Percentiles rank a stretch among this genome's conserved stretches.
phyloP scores from a whole-genome alignment of 2,113 vertebrate genomes.

The Myanophis thanlyinensis region DNA sequence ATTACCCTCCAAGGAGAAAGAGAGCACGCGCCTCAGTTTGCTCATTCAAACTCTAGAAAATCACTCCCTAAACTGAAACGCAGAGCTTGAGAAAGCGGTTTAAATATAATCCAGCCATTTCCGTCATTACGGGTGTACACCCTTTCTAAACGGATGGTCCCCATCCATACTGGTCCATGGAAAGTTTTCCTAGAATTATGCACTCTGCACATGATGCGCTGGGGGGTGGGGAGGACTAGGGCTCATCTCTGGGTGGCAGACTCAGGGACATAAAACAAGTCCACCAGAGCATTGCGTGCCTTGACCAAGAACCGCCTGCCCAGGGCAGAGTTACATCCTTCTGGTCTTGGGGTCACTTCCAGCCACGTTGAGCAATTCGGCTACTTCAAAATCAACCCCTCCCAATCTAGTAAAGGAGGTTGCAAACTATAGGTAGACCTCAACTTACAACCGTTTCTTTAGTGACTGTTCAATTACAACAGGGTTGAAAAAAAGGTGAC shows the following conservation, averaged over 20 bases:
- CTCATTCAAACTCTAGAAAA: slow-evolving; percentile 62
- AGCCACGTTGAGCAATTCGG: background rate
- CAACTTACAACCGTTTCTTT: too few relatives aligned
- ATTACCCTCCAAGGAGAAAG: slow-evolving; percentile 53
- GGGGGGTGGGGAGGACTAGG: background rate
- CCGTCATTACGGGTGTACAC: background rate
- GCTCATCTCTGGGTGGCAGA: background rate
- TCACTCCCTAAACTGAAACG: slow-evolving; percentile 35
- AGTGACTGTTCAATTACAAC: too few relatives aligned
- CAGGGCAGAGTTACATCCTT: background rate
- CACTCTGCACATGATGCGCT: fast-evolving
- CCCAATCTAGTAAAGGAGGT: background rate
- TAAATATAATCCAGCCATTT: slow-evolving; percentile 22
- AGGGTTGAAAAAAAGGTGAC: too few relatives aligned
- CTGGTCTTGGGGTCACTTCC: background rate
- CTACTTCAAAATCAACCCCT: background rate
- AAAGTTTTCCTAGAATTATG: background rate
- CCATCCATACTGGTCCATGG: too few relatives aligned
- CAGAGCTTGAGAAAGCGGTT: slow-evolving; percentile 8
- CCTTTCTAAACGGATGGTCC: background rate
- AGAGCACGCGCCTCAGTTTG: slow-evolving; percentile 32
- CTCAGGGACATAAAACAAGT: background rate
- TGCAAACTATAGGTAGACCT: too few relatives aligned
- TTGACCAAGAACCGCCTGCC: background rate
- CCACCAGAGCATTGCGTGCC: background rate